Base-by-base conservation (phyloP, 1,140 invertebrate species). In the Neodiprion virginianus region DNA sequence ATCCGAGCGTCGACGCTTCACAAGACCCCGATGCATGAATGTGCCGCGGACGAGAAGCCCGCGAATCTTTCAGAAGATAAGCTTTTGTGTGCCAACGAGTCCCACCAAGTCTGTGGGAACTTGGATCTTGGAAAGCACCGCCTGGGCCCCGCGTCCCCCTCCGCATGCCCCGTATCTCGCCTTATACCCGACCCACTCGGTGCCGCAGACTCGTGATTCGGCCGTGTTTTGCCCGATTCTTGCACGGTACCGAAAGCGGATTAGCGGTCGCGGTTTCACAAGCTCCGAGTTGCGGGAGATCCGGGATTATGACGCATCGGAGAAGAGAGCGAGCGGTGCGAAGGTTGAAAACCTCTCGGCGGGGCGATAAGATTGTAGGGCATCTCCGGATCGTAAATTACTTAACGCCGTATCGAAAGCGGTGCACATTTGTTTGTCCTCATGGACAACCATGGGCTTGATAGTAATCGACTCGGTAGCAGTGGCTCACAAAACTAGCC, bases 141-240 rank as follows among this genome's bases (percentile, higher is more conserved):
- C 11, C 53, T 61, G 53, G 50, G 11, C 53, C 53, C 4, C 11
- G 11, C 53, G 53, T 48, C 1, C 48, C 23, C 70, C 48, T n/a
- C 50, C 23, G 14, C 40, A 72, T 11, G 10, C 48, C 23, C n/a
- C 10, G 23, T 14, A 23, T 23, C 53, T 65, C 71, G 53, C 40
- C 48, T 28, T 50, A 14, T 23, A 50, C 50, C n/a, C 21, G 50
- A 50, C 28, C 23, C 8, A 40, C 50, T 14, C 17, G 23, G 61
- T 10, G 8, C 47, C 47, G 47, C 28, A 47, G 9, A n/a, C 72
- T 28, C 75, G 48, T 8, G 28, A 49, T 48, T 69, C 69, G 73
- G 70, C 71, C 79, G 70, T 72, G 21, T n/a, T 9, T 72, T 40
- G 28, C 28, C 28, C 11, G 53, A 61, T 61, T 61, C 8, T n/a